A percentile compares a stretch with the other conserved stretches of the same genome.
These are phyloP conservation scores for Peromyscus attwateri DNA, from an alignment of 2,797 vertebrate species.

Conservation along the genomic window DNA sequence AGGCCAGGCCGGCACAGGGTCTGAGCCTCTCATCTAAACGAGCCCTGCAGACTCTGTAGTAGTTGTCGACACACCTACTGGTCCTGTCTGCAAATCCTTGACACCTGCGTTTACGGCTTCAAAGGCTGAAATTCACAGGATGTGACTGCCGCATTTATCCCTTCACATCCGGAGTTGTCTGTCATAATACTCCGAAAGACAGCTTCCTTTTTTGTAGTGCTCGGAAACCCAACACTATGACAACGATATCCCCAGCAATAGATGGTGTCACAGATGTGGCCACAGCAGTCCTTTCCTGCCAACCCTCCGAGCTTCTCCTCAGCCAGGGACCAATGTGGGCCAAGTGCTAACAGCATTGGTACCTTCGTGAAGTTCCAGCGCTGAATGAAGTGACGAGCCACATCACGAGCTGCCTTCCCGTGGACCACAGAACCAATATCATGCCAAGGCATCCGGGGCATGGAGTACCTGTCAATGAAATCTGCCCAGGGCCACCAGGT, in stretches of 20 bases:
- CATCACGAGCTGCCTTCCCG: constrained; percentile 94
- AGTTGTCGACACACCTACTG: background rate
- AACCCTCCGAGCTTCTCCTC: background rate
- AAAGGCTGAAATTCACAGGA: background rate
- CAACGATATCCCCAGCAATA: too few species aligned
- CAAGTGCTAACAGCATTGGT: background rate
- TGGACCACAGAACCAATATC: constrained; percentile 96
- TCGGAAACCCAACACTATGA: background rate
- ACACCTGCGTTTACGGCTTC: background rate
- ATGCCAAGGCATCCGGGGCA: constrained; percentile 98
- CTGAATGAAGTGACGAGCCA: constrained; percentile 98
- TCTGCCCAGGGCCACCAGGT: constrained; percentile 87
- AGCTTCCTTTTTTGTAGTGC: background rate
- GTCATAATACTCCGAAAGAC: background rate
- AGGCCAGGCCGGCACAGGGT: background rate
- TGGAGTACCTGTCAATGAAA: constrained; percentile 96
- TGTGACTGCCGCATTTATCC: too few species aligned
- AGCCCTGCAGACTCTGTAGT: accelerated
- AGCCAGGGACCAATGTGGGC: accelerated
- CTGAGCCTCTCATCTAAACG: background rate
- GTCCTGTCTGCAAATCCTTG: background rate
- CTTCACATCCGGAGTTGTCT: background rate
- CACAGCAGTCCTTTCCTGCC: background rate
- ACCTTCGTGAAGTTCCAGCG: constrained; percentile 99
- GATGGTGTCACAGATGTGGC: background rate